These are phyloP conservation scores for Hapalemur alaotrensis DNA, from an alignment of 2,797 vertebrate genomes.

Conservation along the genomic window DNA sequence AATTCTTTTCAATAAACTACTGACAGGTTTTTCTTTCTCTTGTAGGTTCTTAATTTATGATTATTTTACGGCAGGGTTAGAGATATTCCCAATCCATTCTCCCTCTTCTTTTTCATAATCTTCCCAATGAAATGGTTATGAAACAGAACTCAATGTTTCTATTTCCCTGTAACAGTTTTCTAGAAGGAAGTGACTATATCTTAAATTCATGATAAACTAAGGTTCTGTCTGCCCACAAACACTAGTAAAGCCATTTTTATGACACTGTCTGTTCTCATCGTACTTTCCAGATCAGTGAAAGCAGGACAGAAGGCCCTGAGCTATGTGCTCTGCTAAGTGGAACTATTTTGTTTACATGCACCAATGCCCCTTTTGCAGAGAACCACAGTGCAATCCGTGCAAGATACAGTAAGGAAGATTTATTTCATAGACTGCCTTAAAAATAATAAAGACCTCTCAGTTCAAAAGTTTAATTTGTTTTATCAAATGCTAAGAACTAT, in stretches of 20 bases:
- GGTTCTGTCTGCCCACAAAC: conserved; percentile 54
- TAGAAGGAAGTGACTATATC: conserved; percentile 68
- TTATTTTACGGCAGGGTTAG: conserved; percentile 55
- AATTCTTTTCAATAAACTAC: background rate
- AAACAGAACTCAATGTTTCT: conserved; percentile 51
- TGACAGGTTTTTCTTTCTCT: conserved; percentile 5
- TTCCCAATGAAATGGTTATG: conserved; percentile 66
- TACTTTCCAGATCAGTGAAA: conserved; percentile 82
- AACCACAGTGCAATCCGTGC: conserved; percentile 46
- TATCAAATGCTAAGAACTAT: conserved; percentile 52
- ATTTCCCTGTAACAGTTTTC: conserved; percentile 71
- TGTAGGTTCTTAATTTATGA: conserved; percentile 73
- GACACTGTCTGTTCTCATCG: conserved; percentile 27
- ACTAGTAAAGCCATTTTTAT: conserved; percentile 23
- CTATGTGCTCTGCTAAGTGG: conserved; percentile 72
- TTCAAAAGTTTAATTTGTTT: conserved; percentile 62
- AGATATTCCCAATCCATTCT: conserved; percentile 72
- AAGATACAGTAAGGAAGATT: conserved; percentile 65
- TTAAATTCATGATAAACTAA: conserved; percentile 72
- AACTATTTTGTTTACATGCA: conserved; percentile 76
- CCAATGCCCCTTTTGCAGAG: conserved; percentile 55
- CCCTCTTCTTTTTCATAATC: conserved; percentile 61
- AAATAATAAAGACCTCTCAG: conserved; percentile 56
- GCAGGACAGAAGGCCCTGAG: conserved; percentile 78
- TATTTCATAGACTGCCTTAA: conserved; percentile 55